Evolutionary conservation across 92 coral and sea anemone genomes (phyloP).

Genomic region (Porites rus): DNA sequence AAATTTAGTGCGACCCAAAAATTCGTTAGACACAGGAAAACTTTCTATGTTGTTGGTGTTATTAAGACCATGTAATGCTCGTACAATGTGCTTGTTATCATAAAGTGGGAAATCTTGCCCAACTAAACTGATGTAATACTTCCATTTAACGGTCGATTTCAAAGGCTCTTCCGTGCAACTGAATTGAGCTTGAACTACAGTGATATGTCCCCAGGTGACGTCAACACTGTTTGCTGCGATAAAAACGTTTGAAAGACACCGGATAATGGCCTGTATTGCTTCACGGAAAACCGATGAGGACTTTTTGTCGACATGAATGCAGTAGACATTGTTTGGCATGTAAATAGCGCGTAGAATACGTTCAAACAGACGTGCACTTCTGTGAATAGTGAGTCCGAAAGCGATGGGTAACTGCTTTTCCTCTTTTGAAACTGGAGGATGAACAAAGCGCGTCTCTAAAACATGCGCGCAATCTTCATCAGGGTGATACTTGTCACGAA

Average conservation of each 20-base stretch:
- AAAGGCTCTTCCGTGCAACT: slow-evolving; percentile 67
- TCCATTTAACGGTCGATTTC: slow-evolving; percentile 53
- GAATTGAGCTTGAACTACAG: slow-evolving; percentile 62
- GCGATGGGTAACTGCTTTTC: slow-evolving; percentile 65
- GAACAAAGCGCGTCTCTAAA: background rate
- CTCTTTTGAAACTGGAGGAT: background rate
- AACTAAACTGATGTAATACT: slow-evolving; percentile 65
- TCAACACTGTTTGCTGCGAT: slow-evolving; percentile 35
- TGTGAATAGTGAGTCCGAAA: slow-evolving; percentile 56
- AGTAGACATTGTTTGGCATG: slow-evolving; percentile 77
- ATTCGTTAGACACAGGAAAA: background rate
- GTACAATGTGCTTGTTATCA: slow-evolving; percentile 67
- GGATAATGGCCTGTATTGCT: slow-evolving; percentile 46
- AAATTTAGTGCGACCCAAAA: background rate
- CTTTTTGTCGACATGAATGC: slow-evolving; percentile 75
- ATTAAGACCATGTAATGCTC: slow-evolving; percentile 43
- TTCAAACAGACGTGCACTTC: slow-evolving; percentile 62
- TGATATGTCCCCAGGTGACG: slow-evolving; percentile 68
- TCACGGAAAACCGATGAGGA: slow-evolving; percentile 29
- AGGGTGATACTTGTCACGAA: background rate
- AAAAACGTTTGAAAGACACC: slow-evolving; percentile 71
- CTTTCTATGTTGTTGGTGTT: slow-evolving; percentile 53
- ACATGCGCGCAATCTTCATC: background rate
- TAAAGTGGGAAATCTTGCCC: slow-evolving; percentile 83
- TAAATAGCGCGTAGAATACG: slow-evolving; percentile 66